A percentile compares a stretch with the other conserved stretches of the same genome.
Evolutionary conservation across 1,140 invertebrate species (phyloP).

Genomic region (Cotesia typhae): DNA sequence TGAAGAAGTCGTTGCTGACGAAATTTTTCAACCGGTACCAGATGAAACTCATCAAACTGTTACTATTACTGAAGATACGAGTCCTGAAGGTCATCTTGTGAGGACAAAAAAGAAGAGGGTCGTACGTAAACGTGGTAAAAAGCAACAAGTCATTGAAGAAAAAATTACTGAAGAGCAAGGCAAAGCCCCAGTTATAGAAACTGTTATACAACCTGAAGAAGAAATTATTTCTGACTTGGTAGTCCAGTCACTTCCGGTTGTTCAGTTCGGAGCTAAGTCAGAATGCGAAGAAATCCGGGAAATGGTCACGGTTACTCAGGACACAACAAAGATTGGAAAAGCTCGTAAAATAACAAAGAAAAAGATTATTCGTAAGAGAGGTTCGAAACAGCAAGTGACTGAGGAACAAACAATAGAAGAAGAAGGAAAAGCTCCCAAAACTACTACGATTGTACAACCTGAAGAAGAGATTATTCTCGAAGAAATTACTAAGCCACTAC

Average conservation of each 20-base stretch:
- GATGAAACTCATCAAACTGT: conserved; percentile 36
- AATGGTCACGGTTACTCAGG: conserved; percentile 61
- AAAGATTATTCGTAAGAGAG: not conserved
- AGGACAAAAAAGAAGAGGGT: conserved; percentile 39
- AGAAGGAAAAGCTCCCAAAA: conserved; percentile 32
- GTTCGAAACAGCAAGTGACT: conserved; percentile 27
- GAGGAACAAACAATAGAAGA: conserved; percentile 32
- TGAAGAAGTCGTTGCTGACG: conserved; percentile 37
- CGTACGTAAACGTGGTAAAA: conserved; percentile 48
- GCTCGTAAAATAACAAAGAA: conserved; percentile 55
- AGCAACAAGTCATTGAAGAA: conserved; percentile 49
- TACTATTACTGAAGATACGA: conserved; percentile 39
- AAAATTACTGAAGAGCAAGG: conserved; percentile 59
- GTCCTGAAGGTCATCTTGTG: conserved; percentile 46
- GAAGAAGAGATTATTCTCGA: conserved; percentile 46
- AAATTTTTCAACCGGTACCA: conserved; percentile 45
- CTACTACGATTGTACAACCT: conserved; percentile 44
- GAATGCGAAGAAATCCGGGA: conserved; percentile 58
- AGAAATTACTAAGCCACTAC: not conserved
- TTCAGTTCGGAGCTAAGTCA: conserved; percentile 17
- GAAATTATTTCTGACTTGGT: conserved; percentile 44
- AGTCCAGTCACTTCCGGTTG: conserved; percentile 13
- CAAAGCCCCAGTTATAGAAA: conserved; percentile 55
- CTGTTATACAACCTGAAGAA: conserved; percentile 46
- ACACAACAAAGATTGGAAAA: conserved; percentile 56